Evolutionary conservation across 2,888 invertebrate genomes (phyloP).

Genomic region (Busseola fusca): DNA sequence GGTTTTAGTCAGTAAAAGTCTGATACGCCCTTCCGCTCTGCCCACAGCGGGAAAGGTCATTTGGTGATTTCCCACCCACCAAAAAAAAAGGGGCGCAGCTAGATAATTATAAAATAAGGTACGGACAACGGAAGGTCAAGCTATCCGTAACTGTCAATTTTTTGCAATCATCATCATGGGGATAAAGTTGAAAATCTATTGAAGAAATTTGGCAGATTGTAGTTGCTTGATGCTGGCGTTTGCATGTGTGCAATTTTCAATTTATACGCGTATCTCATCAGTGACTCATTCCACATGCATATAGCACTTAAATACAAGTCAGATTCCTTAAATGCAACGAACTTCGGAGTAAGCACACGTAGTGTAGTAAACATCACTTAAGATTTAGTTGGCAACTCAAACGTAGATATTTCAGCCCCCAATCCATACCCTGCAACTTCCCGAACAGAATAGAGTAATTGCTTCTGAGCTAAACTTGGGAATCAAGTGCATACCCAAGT

Average conservation of each 20-base stretch:
- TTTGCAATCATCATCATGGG: too few species aligned
- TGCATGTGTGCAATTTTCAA: background rate
- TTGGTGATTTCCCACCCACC: too few species aligned
- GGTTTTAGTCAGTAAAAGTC: too few species aligned
- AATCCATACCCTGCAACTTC: constrained; percentile 54
- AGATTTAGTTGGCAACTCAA: constrained; percentile 52
- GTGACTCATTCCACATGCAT: constrained; percentile 1
- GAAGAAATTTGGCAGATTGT: too few species aligned
- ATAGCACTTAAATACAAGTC: constrained; percentile 10
- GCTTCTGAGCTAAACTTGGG: constrained; percentile 67
- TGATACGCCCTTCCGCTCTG: too few species aligned
- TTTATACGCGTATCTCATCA: background rate
- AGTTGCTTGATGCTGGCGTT: too few species aligned
- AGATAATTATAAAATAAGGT: background rate
- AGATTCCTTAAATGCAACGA: constrained; percentile 26
- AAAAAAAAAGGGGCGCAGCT: too few species aligned
- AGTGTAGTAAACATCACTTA: constrained; percentile 37
- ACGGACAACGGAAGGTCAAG: too few species aligned
- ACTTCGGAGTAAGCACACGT: constrained; percentile 19
- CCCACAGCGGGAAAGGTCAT: too few species aligned
- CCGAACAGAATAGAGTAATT: constrained; percentile 70
- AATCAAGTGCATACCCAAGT: constrained; percentile 72
- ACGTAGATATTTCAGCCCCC: constrained; percentile 50
- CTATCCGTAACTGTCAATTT: too few species aligned
- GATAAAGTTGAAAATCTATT: too few species aligned